Percentiles rank a stretch among this genome's conserved stretches.
Evolutionary conservation across 1,140 invertebrate species (phyloP).

Genomic region (Trachymyrmex septentrionalis): DNA sequence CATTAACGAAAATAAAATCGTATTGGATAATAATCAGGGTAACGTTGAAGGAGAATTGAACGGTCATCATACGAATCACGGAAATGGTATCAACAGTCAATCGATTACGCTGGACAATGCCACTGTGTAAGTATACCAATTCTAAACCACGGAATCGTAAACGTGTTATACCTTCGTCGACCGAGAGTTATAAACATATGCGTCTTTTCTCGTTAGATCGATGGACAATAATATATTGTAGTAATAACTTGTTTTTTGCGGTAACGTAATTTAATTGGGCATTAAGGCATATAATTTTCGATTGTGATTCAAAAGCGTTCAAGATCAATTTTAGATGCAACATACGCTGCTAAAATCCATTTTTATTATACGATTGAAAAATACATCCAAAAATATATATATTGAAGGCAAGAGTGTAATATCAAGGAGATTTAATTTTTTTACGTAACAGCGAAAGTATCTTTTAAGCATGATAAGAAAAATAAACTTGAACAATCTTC

Average conservation of each 20-base stretch:
- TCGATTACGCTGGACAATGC: slow-evolving; percentile 85
- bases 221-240: slow-evolving; percentile 73
- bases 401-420: background rate
- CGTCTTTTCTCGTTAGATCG: slow-evolving; percentile 66
- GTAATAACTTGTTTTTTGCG: slow-evolving; percentile 49
- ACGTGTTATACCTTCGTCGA: slow-evolving; percentile 58
- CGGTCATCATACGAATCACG: slow-evolving; percentile 84
- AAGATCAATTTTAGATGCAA: slow-evolving; percentile 24
- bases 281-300: slow-evolving; percentile 10
- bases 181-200: slow-evolving; percentile 63
- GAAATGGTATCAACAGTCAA: slow-evolving; percentile 84
- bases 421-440: background rate
- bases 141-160: slow-evolving; percentile 67
- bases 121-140: slow-evolving; percentile 85
- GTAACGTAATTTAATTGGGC: slow-evolving; percentile 29
- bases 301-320: slow-evolving; percentile 12
- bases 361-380: slow-evolving; percentile 20
- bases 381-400: slow-evolving; percentile 1
- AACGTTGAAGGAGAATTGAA: slow-evolving; percentile 84
- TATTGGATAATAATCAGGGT: slow-evolving; percentile 84
- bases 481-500: background rate
- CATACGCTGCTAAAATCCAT: slow-evolving; percentile 10
- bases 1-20: slow-evolving; percentile 83
- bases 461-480: slow-evolving; percentile 11
- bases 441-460: slow-evolving; percentile 19